Percentiles rank a stretch among this genome's conserved stretches.
phyloP scores from a whole-genome alignment of 1,140 invertebrate species.

The Homalodisca vitripennis region DNA sequence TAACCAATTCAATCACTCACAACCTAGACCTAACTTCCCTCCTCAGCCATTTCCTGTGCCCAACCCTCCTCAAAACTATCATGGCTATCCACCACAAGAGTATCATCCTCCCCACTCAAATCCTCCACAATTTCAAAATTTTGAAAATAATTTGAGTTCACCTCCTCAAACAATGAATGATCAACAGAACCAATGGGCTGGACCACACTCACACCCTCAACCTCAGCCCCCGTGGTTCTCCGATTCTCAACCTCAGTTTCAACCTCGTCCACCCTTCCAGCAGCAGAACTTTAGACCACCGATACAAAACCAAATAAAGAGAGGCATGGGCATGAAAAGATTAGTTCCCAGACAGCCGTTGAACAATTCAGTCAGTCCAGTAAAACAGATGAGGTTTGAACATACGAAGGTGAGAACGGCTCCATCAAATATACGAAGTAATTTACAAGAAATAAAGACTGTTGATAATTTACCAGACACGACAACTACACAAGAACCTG shows the following conservation, averaged over 20 bases:
- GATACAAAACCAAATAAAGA: neutral
- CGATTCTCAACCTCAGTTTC: neutral
- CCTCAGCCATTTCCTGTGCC: neutral
- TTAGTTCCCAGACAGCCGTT: neutral
- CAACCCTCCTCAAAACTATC: slow-evolving; percentile 6
- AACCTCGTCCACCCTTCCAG: neutral
- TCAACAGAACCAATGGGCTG: neutral
- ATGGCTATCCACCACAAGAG: neutral
- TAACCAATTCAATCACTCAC: neutral
- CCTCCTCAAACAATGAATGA: too few relatives aligned
- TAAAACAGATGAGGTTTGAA: neutral
- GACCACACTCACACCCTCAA: neutral
- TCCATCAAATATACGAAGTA: too few relatives aligned
- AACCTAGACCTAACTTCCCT: neutral
- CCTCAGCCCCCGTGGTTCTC: neutral
- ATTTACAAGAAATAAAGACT: slow-evolving; percentile 18
- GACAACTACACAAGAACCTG: neutral
- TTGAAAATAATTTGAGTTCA: neutral
- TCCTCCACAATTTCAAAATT: neutral
- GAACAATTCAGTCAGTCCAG: neutral
- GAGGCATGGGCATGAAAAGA: neutral
- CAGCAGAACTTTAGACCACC: neutral
- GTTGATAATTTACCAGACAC: neutral
- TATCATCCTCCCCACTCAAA: neutral
- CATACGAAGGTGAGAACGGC: neutral